Evolutionary conservation across 2,888 invertebrate genomes (phyloP).

Genomic region (Mesoligia furuncula): DNA sequence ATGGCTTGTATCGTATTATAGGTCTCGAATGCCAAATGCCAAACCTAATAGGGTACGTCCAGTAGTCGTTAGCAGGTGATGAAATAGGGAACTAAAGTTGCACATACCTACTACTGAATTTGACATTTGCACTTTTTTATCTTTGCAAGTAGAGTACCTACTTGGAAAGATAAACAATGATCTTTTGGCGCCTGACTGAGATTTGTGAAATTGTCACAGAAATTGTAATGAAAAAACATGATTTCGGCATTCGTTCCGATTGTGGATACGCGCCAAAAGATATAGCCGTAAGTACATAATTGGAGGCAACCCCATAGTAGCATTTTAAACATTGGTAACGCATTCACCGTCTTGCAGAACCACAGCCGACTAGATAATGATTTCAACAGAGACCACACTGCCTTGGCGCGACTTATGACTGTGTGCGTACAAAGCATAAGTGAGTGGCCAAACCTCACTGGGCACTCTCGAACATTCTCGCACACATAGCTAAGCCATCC

Average conservation of each 20-base stretch:
- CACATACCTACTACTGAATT: not conserved
- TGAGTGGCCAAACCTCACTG: not conserved
- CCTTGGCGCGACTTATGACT: not conserved
- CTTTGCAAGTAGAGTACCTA: not conserved
- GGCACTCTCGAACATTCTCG: slow-evolving; percentile 6
- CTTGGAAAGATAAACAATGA: not conserved
- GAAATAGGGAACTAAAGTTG: slow-evolving; percentile 4
- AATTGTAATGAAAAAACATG: too few relatives aligned
- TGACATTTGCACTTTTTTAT: slow-evolving; percentile 4
- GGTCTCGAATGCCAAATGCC: slow-evolving; percentile 9
- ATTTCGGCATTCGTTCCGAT: too few relatives aligned
- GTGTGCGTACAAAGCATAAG: slow-evolving; percentile 10
- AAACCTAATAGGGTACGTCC: slow-evolving; percentile 13
- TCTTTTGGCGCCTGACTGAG: not conserved
- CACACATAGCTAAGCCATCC: not conserved
- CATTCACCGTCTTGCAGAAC: not conserved
- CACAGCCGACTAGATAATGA: not conserved
- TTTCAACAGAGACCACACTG: not conserved
- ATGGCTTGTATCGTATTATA: not conserved
- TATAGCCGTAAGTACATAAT: not conserved
- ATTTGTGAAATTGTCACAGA: not conserved
- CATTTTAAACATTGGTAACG: not conserved
- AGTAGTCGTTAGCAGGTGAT: not conserved
- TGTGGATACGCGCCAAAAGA: too few relatives aligned
- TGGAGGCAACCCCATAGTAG: not conserved